phyloP scores from a whole-genome alignment of 2,888 invertebrate species.

The Apamea sordens region DNA sequence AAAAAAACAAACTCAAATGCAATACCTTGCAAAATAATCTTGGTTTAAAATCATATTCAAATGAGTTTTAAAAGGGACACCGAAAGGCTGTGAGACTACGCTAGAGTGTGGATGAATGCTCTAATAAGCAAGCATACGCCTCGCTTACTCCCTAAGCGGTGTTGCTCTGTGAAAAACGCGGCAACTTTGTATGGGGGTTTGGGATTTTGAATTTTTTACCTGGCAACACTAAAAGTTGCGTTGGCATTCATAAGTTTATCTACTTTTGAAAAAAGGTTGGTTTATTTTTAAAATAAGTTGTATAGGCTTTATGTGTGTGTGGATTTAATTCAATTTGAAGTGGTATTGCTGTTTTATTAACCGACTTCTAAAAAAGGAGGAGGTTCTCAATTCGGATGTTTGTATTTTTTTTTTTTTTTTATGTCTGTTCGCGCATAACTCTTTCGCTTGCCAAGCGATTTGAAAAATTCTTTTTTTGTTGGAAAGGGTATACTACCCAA shows the following conservation, averaged over 20 bases:
- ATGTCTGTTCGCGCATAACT: too few species aligned
- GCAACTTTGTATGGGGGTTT: slow-evolving; percentile 29
- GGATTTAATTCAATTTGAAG: not conserved
- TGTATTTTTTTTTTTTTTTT: too few species aligned
- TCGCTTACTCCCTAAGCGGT: slow-evolving; percentile 57
- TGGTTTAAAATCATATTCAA: slow-evolving; percentile 50
- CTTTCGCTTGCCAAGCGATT: too few species aligned
- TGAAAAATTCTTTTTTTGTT: too few species aligned
- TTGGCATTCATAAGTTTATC: slow-evolving; percentile 33
- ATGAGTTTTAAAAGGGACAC: slow-evolving; percentile 51
- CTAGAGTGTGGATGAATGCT: slow-evolving; percentile 66
- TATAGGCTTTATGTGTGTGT: not conserved
- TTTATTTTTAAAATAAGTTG: slow-evolving; percentile 15
- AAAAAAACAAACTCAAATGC: slow-evolving; percentile 26
- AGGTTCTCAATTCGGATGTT: too few species aligned
- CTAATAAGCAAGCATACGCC: slow-evolving; percentile 67
- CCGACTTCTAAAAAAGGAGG: too few species aligned
- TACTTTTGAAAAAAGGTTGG: slow-evolving; percentile 12
- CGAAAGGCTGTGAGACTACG: slow-evolving; percentile 49
- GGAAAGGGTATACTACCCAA: too few species aligned
- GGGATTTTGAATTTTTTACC: slow-evolving; percentile 31
- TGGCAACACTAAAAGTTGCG: slow-evolving; percentile 38
- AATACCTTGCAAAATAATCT: slow-evolving; percentile 19
- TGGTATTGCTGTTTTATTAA: too few species aligned
- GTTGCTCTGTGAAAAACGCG: slow-evolving; percentile 60